Percentiles rank a stretch among this genome's conserved stretches.
phyloP scores from a whole-genome alignment of 2,797 vertebrate genomes.

The Cuculus canorus region DNA sequence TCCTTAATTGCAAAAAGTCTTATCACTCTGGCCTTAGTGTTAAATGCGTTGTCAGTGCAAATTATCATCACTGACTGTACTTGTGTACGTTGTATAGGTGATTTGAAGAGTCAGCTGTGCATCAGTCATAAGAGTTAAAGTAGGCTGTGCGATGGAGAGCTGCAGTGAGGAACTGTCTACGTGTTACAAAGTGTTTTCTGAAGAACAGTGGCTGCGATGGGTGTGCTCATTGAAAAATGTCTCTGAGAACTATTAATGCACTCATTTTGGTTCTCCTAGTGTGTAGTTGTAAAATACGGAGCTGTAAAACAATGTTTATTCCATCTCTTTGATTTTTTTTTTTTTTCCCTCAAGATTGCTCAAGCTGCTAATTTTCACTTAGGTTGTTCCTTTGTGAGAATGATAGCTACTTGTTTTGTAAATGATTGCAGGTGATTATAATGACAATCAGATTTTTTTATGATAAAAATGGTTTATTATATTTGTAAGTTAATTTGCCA shows the following conservation, averaged over 20 bases:
- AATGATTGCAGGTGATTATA: conserved; percentile 6
- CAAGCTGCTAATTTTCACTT: conserved; percentile 48
- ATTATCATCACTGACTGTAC: not conserved
- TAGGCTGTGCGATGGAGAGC: not conserved
- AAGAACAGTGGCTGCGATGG: not conserved
- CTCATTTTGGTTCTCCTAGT: not conserved
- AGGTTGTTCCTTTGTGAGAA: not conserved
- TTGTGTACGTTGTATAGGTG: not conserved
- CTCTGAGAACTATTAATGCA: not conserved
- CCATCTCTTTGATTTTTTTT: not conserved
- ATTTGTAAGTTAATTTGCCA: conserved; percentile 12
- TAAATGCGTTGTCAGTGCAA: not conserved
- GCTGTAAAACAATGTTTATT: not conserved
- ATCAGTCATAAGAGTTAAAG: not conserved
- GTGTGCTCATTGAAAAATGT: not conserved
- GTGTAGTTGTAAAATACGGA: not conserved
- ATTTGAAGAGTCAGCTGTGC: not conserved
- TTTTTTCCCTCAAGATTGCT: not conserved
- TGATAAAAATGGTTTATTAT: not conserved
- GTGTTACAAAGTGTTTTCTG: not conserved
- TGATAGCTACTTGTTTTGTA: not conserved
- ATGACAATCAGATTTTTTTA: conserved; percentile 21
- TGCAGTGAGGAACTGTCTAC: not conserved
- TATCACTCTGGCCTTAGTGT: not conserved
- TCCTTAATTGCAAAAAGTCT: not conserved